Conservation (phyloP, 2,888 invertebrate species). For the Phyto melanocephala region DNA sequence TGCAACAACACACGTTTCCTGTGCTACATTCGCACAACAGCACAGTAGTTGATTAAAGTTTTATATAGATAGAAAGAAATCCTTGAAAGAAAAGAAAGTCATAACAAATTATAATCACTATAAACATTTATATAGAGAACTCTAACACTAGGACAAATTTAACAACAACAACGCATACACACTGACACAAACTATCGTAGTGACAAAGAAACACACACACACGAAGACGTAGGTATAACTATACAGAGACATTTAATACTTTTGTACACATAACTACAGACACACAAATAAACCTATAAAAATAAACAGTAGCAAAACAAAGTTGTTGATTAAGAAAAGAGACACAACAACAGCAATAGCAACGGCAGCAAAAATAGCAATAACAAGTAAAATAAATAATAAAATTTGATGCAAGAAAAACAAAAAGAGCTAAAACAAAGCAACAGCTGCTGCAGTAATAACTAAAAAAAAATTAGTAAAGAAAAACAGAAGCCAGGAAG, state of each 20-base stretch:
- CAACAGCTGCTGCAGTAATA: constrained; percentile 64
- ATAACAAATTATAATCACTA: constrained; percentile 61
- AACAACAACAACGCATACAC: background rate
- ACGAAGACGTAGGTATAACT: background rate
- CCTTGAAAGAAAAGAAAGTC: constrained; percentile 62
- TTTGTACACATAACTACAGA: background rate
- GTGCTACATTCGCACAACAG: background rate
- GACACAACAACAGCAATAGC: constrained; percentile 43
- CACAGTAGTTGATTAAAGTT: background rate
- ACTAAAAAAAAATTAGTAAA: constrained; percentile 20
- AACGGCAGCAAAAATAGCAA: constrained; percentile 51
- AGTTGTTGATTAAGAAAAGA: constrained; percentile 61
- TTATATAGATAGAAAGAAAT: constrained; percentile 33
- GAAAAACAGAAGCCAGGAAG: background rate
- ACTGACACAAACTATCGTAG: background rate
- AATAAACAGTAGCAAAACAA: constrained; percentile 46
- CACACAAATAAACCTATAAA: constrained; percentile 53
- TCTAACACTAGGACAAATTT: constrained; percentile 27
- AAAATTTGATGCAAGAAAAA: background rate
- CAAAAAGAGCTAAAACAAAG: constrained; percentile 41
- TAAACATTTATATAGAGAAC: constrained; percentile 42
- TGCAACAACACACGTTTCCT: constrained; percentile 23
- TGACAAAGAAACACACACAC: background rate
- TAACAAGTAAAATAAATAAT: too few relatives aligned
- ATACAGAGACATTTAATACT: constrained; percentile 5